A percentile compares a stretch with the other conserved stretches of the same genome.
phyloP scores from a whole-genome alignment of 2,888 invertebrate species.

The Leucophenga maculata region DNA sequence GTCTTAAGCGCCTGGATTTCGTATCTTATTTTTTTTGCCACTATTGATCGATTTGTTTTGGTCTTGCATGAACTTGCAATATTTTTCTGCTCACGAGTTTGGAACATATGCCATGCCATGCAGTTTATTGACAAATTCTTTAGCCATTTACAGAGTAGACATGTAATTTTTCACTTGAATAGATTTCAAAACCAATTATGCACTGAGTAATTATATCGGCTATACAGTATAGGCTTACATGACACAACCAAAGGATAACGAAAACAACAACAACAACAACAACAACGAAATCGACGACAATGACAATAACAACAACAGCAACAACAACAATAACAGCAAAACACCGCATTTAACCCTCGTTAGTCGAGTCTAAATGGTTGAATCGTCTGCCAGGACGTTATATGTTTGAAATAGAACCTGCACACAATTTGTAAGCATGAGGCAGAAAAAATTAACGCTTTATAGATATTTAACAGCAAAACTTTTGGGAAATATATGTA shows the following conservation, averaged over 20 bases:
- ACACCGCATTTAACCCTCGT: slow-evolving; percentile 22
- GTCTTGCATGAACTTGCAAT: background rate
- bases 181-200: slow-evolving; percentile 21
- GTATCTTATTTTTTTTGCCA: slow-evolving; percentile 3
- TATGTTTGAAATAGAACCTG: background rate
- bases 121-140: background rate
- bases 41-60: background rate
- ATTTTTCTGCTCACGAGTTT: background rate
- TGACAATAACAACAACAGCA: background rate
- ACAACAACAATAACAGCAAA: background rate
- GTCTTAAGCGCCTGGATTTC: background rate
- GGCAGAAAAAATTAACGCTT: slow-evolving; percentile 1
- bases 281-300: slow-evolving; percentile 24
- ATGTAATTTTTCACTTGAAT: slow-evolving; percentile 33
- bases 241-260: slow-evolving; percentile 34
- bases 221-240: background rate
- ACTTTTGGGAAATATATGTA: background rate
- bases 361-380: slow-evolving; percentile 7
- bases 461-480: slow-evolving; percentile 1
- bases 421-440: background rate
- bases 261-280: slow-evolving; percentile 31
- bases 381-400: background rate
- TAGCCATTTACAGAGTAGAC: slow-evolving; percentile 5
- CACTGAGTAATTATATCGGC: slow-evolving; percentile 19
- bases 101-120: too few relatives aligned